phyloP scores from a whole-genome alignment of 92 coral and sea anemone genomes.

The Porites evermanni region DNA sequence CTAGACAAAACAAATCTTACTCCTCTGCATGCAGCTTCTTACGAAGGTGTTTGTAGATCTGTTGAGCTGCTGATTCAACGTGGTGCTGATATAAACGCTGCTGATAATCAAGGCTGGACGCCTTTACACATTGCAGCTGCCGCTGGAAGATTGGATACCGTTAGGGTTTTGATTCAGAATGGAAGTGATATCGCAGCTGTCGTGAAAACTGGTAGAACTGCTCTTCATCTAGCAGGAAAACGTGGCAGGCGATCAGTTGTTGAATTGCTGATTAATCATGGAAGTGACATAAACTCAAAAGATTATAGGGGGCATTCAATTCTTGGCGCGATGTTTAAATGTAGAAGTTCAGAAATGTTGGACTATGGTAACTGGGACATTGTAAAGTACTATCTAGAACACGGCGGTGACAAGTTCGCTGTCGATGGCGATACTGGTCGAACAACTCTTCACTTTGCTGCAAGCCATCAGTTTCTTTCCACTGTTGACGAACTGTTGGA shows the following conservation, averaged over 20 bases:
- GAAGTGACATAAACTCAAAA: conserved; percentile 15
- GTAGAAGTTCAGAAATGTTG: background rate
- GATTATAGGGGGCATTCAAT: background rate
- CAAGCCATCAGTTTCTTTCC: background rate
- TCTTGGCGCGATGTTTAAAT: background rate
- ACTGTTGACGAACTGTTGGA: conserved; percentile 7
- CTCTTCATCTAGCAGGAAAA: conserved; percentile 13
- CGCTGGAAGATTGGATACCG: background rate
- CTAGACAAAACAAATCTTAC: conserved; percentile 14
- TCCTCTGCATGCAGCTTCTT: conserved; percentile 31
- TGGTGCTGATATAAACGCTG: conserved; percentile 12
- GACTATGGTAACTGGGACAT: background rate
- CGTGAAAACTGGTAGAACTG: conserved; percentile 2
- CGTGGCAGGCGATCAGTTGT: background rate
- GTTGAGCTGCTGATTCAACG: conserved; percentile 37
- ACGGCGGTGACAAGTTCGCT: conserved; percentile 11
- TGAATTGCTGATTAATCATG: conserved; percentile 16
- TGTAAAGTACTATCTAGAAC: conserved; percentile 1
- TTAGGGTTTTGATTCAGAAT: background rate
- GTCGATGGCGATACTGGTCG: conserved; percentile 16
- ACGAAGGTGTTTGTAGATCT: background rate
- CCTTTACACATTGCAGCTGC: conserved; percentile 37
- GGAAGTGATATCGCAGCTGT: conserved; percentile 13
- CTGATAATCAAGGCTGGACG: conserved; percentile 5
- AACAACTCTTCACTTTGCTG: conserved; percentile 28